Percentiles rank a stretch among this genome's conserved stretches.
phyloP scores from a whole-genome alignment of 35 echinoderm and acorn worm genomes.

The Ptychodera flava region DNA sequence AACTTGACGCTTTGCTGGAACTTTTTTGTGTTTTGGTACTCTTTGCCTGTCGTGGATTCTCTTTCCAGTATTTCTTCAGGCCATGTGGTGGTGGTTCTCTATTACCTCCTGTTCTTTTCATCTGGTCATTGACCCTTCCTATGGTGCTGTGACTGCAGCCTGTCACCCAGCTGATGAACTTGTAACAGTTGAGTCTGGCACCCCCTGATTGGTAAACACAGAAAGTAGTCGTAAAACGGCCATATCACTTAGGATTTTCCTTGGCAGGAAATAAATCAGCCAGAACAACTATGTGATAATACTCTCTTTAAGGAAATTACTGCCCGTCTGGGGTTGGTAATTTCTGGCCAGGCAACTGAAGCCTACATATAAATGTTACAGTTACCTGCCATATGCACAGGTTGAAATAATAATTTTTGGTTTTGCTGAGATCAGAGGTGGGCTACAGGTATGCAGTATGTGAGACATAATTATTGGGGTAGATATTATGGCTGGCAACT shows the following conservation, averaged over 20 bases:
- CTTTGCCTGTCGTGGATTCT: slow-evolving; percentile 54
- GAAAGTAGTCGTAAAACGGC: background rate
- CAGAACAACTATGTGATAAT: too few species aligned
- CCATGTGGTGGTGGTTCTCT: slow-evolving; percentile 89
- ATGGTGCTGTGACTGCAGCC: slow-evolving; percentile 92
- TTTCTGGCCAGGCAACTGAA: too few species aligned
- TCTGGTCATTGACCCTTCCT: slow-evolving; percentile 75
- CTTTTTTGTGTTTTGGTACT: background rate
- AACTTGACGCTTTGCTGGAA: background rate
- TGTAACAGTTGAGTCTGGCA: slow-evolving; percentile 72
- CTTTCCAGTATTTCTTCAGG: slow-evolving; percentile 86
- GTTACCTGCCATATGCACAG: too few species aligned
- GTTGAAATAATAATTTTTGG: too few species aligned
- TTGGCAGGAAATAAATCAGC: too few species aligned
- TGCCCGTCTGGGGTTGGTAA: too few species aligned
- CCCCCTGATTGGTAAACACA: slow-evolving; percentile 15
- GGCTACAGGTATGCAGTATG: too few species aligned
- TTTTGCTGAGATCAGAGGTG: too few species aligned
- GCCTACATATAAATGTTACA: too few species aligned
- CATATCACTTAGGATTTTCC: background rate
- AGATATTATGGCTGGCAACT: too few species aligned
- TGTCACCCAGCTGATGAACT: slow-evolving; percentile 90
- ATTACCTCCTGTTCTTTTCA: slow-evolving; percentile 81
- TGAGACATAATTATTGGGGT: too few species aligned
- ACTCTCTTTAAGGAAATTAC: too few species aligned